Evolutionary conservation across 2,888 invertebrate genomes (phyloP), one percentile per base, ranked within the genome.

Genomic region (Zele albiditarsus): DNA sequence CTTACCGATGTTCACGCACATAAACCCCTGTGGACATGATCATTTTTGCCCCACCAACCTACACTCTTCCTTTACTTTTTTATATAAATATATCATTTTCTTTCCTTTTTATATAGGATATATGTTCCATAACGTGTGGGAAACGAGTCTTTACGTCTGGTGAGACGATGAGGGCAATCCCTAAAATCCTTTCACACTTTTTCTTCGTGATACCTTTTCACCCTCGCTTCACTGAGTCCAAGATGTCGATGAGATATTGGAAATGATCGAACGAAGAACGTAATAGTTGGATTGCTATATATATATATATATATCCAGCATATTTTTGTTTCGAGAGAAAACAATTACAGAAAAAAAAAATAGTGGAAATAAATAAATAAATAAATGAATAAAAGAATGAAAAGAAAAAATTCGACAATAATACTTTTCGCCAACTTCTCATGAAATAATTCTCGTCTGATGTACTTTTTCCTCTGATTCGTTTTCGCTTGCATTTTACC

Each of bases 121-220:
- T 67, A 16, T 69, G 23, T 70, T 58, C 60, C 42, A 60, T 58
- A 66, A 71, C 75, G 46, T 63, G 60, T 65, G 73, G 78, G 75
- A 76, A 78, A 79, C 77, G 73, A 77, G 76, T 76, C 77, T 76
- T 76, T 75, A 78, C 73, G 77, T 60, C 60, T 69, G 72, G 74
- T 62, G 72, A 70, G 60, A 69, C 76, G 60, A 60, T 33, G 68
- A 53, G 49, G n/a, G 63, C 23, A 33, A 70, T 38, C 70, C 70
- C 60, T 70, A 14, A 58, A 70, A 70, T 70, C 38, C 60, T 42
- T n/a, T 58, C 38, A 25, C 25, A 25, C 38, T 69, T 69, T 69
- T 57, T 38, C n/a, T 42, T 58, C 42, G 16, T 60, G 38, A 42
- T 70, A 60, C 31, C 57, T 16, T 25, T 58, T 70, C 58, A n/a